phyloP scores from a whole-genome alignment of 2,113 vertebrate species.

The Clarias macrocephalus region DNA sequence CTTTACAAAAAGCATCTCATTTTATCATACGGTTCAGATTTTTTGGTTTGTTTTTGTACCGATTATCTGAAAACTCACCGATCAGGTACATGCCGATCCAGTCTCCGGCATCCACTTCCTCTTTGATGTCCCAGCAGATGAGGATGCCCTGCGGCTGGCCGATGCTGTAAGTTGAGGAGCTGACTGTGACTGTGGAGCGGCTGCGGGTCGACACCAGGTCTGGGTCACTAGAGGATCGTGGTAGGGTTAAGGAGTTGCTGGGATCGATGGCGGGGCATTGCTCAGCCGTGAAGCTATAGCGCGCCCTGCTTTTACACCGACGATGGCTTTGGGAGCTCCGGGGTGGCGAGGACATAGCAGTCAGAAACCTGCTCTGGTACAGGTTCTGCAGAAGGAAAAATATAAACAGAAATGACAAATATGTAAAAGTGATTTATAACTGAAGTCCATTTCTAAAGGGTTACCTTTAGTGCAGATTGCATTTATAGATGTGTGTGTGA shows the following conservation, averaged over 20 bases:
- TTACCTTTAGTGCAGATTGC: background rate
- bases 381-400: slow-evolving; percentile 80
- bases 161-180: slow-evolving; percentile 86
- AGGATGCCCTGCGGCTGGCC: slow-evolving; percentile 88
- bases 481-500: background rate
- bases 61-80: slow-evolving; percentile 72
- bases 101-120: slow-evolving; percentile 95
- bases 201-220: slow-evolving; percentile 91
- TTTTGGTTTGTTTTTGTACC: background rate
- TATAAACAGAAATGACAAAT: background rate
- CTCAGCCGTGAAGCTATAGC: slow-evolving; percentile 87
- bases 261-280: slow-evolving; percentile 81
- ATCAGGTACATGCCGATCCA: slow-evolving; percentile 99
- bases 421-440: background rate
- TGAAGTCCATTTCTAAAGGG: background rate
- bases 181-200: slow-evolving; percentile 91
- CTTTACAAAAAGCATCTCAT: background rate
- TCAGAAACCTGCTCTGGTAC: slow-evolving; percentile 97
- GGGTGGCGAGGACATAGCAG: slow-evolving; percentile 93
- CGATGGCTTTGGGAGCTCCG: slow-evolving; percentile 85
- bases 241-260: slow-evolving; percentile 75
- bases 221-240: slow-evolving; percentile 91
- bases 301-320: slow-evolving; percentile 84
- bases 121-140: slow-evolving; percentile 97
- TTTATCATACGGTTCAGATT: background rate